phyloP scores from a whole-genome alignment of 2,113 vertebrate genomes.

The Myodes glareolus region DNA sequence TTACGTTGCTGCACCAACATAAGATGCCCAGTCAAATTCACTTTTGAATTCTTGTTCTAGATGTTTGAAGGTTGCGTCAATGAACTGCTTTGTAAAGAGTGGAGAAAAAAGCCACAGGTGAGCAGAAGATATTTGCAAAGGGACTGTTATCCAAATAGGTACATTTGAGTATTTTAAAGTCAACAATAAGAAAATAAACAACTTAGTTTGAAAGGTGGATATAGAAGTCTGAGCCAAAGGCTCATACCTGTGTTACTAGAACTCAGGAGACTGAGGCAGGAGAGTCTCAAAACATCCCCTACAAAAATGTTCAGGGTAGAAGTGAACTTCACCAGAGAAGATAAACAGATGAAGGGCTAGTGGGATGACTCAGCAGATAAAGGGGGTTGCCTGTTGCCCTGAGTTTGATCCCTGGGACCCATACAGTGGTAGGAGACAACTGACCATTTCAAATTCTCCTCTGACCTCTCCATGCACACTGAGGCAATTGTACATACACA shows the following conservation, averaged over 20 bases:
- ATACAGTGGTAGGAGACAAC: not conserved
- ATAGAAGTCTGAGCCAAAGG: no score
- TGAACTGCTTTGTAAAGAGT: not conserved
- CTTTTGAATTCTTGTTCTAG: not conserved
- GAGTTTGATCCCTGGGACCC: not conserved
- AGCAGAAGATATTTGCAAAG: slow-evolving; percentile 4
- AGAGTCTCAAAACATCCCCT: not conserved
- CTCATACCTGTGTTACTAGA: not conserved
- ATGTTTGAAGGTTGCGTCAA: not conserved
- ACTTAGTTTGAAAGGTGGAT: not conserved
- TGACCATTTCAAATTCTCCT: not conserved
- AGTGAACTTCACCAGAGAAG: not conserved
- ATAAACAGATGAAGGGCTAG: not conserved
- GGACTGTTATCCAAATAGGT: not conserved
- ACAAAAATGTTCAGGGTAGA: not conserved
- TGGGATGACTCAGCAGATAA: not conserved
- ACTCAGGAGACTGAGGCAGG: not conserved
- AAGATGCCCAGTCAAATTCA: not conserved
- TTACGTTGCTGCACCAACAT: not conserved
- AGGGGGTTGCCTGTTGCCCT: not conserved
- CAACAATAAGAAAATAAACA: not conserved
- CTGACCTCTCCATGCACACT: not conserved
- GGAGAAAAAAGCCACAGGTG: not conserved
- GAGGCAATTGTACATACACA: not conserved
- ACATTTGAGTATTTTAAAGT: not conserved